Evolutionary conservation across 1,140 invertebrate species (phyloP), one percentile per base, ranked within the genome.

Genomic region (Belonocnema kinseyi): DNA sequence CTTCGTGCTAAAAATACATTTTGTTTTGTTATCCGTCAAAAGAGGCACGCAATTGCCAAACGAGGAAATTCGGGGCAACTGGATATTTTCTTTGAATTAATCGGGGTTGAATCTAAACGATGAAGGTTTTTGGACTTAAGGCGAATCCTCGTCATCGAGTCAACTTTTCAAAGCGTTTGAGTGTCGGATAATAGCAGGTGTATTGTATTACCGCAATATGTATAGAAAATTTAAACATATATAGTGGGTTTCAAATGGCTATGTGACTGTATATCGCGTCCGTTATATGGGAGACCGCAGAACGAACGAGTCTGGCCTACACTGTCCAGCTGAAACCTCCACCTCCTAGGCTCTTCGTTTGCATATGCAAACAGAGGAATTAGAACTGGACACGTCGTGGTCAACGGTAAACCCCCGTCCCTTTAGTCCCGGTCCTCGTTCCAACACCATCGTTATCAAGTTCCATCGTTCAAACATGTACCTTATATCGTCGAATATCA

Each of bases 301-400:
- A 66, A 33, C 26, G 61, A 40, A 66, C 61, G 61, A 66, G 61
- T 66, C 26, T 16, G 61, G 61, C 7, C 61, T 14, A 40, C 21
- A 33, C 61, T 66, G 61, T 66, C 61, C 71, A n/a, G 51, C 71
- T 72, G 50, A 51, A 33, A 40, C 26, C 61, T 16, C 16, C 33
- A 16, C 72, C 77, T 77, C 75, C 50, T 72, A 51, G 78, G 73
- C 77, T 66, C 80, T 85, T 86, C 84, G 86, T 88, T 88, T 86
- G 86, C 83, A 84, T 88, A 88, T 82, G 78, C 86, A 88, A 88
- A 88, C 85, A 85, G 82, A 79, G 86, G 82, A 80, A 83, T 85
- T 82, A 83, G 78, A 78, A 74, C 33, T 74, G 75, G 72, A 82
- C 77, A 81, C 78, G 81, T 81, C 79, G 79, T 75, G 71, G 58